Conservation (phyloP, 2,113 vertebrate genomes). For the Trichechus manatus region DNA sequence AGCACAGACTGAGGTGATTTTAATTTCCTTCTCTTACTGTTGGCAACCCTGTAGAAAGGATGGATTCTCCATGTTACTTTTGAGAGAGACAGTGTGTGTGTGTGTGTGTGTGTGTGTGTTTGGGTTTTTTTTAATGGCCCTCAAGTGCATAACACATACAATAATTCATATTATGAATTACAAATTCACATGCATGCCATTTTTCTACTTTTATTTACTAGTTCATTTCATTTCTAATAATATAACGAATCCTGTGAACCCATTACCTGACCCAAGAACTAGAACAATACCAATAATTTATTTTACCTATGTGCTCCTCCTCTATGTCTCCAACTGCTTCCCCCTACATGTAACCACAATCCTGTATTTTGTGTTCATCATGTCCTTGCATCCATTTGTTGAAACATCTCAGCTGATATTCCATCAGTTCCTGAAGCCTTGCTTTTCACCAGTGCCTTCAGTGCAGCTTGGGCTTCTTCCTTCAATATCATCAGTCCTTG, state of each 20-base stretch:
- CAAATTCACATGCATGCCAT: neutral
- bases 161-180: neutral
- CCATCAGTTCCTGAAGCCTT: too few relatives aligned
- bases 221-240: neutral
- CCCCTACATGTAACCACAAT: neutral
- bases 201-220: constrained; percentile 15
- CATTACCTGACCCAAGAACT: neutral
- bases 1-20: neutral
- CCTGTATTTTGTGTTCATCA: neutral
- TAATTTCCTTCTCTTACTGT: constrained; percentile 35
- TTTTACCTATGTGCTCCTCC: neutral
- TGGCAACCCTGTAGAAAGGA: neutral
- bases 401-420: too few relatives aligned
- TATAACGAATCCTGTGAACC: neutral
- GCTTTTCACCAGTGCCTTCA: too few relatives aligned
- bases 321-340: neutral
- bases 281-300: neutral
- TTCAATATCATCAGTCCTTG: too few relatives aligned
- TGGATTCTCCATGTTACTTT: neutral
- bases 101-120: neutral
- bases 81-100: neutral
- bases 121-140: neutral
- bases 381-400: neutral
- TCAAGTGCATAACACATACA: neutral
- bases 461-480: too few relatives aligned